phyloP scores from a whole-genome alignment of 37 sponge, comb jelly and placozoan genomes.

The Aplysina aerophoba region DNA sequence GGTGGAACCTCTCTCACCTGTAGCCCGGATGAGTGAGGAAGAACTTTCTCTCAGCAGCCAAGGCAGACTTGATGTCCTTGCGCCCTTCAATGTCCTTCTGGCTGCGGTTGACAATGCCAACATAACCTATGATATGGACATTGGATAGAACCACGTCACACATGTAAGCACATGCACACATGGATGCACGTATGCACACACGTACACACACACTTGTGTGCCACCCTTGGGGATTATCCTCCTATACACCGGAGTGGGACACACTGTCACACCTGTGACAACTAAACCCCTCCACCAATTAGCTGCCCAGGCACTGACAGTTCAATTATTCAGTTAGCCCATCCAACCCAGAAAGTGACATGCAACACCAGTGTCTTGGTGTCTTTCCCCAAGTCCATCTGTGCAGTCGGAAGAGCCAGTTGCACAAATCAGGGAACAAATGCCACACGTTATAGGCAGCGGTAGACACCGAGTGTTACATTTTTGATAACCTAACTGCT shows the following conservation, averaged over 20 bases:
- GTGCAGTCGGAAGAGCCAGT: no score
- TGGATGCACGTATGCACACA: neutral
- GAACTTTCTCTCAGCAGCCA: slow-evolving; percentile 95
- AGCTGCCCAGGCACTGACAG: neutral
- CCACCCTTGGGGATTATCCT: no score
- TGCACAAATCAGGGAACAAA: no score
- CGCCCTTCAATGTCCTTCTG: slow-evolving; percentile 98
- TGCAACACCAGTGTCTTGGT: no score
- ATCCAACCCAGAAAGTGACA: no score
- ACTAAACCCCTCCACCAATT: neutral
- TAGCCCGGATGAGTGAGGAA: slow-evolving; percentile 94
- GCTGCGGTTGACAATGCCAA: slow-evolving; percentile 98
- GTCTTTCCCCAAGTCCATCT: no score
- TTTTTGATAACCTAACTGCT: no score
- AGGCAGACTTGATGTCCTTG: slow-evolving; percentile 98
- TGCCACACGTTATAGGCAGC: no score
- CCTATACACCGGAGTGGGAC: no score
- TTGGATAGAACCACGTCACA: neutral
- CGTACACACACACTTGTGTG: neutral
- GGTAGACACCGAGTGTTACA: no score
- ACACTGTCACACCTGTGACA: no score
- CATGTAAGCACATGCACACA: neutral
- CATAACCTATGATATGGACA: slow-evolving; percentile 61
- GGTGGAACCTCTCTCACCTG: slow-evolving; percentile 34
- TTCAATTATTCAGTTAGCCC: no score